A percentile compares a stretch with the other conserved stretches of the same genome.
phyloP scores from a whole-genome alignment of 1,140 invertebrate genomes.

The Dendroctonus ponderosae region DNA sequence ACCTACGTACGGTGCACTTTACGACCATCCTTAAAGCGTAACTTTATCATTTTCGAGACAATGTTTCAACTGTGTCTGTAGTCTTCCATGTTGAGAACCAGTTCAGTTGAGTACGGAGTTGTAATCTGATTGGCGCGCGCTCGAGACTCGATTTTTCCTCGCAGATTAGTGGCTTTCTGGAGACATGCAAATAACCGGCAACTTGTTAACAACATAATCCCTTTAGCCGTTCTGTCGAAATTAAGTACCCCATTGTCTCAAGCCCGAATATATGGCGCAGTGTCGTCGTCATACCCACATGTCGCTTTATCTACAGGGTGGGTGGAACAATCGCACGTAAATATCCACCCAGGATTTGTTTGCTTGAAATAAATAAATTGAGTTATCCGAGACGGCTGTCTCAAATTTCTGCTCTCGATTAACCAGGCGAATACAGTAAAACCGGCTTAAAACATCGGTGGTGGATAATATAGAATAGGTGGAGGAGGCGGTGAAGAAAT shows the following conservation, averaged over 20 bases:
- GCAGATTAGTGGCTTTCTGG: constrained; percentile 7
- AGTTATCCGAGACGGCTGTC: constrained; percentile 23
- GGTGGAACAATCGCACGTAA: constrained; percentile 28
- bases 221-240: constrained; percentile 22
- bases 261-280: constrained; percentile 14
- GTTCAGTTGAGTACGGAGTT: constrained; percentile 7
- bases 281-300: constrained; percentile 19
- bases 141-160: constrained; percentile 16
- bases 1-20: constrained; percentile 19
- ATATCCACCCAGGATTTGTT: constrained; percentile 8
- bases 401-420: constrained; percentile 29
- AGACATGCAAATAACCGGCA: constrained; percentile 22
- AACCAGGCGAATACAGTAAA: constrained; percentile 8
- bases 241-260: constrained; percentile 29
- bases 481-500: no score
- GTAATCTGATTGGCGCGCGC: constrained; percentile 23
- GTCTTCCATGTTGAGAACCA: constrained; percentile 24
- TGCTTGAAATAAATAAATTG: constrained; percentile 20
- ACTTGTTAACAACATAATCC: constrained; percentile 34
- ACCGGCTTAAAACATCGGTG: not conserved
- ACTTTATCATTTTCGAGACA: constrained; percentile 24
- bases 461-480: no score
- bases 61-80: constrained; percentile 25
- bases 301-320: constrained; percentile 20
- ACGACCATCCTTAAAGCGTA: constrained; percentile 26